Conservation (phyloP, 2,888 invertebrate genomes). For the Suillia variegata region DNA sequence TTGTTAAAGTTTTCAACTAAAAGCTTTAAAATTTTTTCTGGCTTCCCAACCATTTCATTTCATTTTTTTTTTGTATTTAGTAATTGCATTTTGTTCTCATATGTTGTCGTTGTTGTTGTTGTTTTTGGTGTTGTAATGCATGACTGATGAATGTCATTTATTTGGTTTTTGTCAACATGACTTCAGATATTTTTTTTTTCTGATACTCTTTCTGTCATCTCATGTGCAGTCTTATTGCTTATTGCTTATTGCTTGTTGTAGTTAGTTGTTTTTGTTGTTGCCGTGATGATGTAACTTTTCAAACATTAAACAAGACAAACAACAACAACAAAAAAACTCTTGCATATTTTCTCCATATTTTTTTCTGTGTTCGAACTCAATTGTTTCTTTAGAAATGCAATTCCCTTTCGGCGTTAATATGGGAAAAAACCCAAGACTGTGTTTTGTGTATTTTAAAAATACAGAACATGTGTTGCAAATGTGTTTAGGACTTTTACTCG, state of each 20-base stretch:
- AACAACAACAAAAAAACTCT: no score
- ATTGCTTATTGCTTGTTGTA: no score
- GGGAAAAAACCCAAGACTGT: background rate
- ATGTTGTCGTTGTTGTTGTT: conserved; percentile 1
- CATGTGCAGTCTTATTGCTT: background rate
- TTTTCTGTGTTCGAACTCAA: background rate
- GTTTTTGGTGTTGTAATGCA: no score
- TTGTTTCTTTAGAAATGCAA: conserved; percentile 13
- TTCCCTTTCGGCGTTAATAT: background rate
- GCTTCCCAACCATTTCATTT: no score
- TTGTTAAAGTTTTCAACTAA: background rate
- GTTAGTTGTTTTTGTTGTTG: no score
- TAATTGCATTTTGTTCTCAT: background rate
- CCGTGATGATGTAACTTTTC: conserved; percentile 5
- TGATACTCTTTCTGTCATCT: background rate
- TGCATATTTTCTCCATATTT: background rate
- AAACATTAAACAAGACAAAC: no score
- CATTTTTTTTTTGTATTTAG: background rate
- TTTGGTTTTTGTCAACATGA: conserved; percentile 10
- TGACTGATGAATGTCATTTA: conserved; percentile 20
- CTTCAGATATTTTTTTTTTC: background rate
- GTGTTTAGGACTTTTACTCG: background rate
- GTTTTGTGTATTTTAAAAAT: background rate
- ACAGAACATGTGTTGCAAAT: conserved; percentile 13
- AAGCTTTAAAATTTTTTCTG: background rate